These are phyloP conservation scores for Zhuqinia jingwanae DNA, from an alignment of 2,888 invertebrate genomes.

Conservation along the genomic window DNA sequence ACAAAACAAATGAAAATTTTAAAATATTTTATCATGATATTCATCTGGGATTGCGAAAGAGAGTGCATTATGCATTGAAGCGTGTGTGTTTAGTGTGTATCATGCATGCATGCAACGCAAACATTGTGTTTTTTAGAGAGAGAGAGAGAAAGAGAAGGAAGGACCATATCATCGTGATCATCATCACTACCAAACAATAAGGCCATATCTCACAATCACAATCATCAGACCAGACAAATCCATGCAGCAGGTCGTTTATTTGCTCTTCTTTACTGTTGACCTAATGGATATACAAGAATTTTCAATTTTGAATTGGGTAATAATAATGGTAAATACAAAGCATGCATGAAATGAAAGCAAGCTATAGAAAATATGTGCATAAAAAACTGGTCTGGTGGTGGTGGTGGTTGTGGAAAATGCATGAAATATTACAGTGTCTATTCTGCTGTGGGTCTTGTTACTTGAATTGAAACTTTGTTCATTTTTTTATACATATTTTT, in stretches of 20 bases:
- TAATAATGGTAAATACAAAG: not conserved
- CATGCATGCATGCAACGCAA: slow-evolving; percentile 56
- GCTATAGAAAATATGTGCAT: slow-evolving; percentile 33
- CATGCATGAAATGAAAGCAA: not conserved
- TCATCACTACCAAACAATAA: slow-evolving; percentile 35
- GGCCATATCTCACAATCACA: slow-evolving; percentile 33
- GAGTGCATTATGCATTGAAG: not conserved
- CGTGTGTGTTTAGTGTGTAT: slow-evolving; percentile 8
- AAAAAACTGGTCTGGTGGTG: slow-evolving; percentile 2
- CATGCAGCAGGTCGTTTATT: slow-evolving; percentile 49
- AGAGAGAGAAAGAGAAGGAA: too few species aligned
- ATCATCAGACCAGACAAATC: slow-evolving; percentile 37
- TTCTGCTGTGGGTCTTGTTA: slow-evolving; percentile 45
- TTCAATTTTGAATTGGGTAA: slow-evolving; percentile 48
- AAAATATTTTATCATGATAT: slow-evolving; percentile 46
- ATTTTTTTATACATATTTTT: too few species aligned
- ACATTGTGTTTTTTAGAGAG: slow-evolving; percentile 23
- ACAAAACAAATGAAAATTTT: slow-evolving; percentile 44
- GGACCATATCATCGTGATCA: too few species aligned
- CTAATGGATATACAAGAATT: slow-evolving; percentile 54
- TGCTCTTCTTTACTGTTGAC: slow-evolving; percentile 57
- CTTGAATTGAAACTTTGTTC: too few species aligned
- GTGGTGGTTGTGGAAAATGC: too few species aligned
- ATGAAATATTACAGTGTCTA: not conserved
- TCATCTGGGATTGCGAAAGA: not conserved